Evolutionary conservation across 2,113 vertebrate genomes (phyloP), one percentile per base, ranked within the genome.

Genomic region (Trogon melanurus): DNA sequence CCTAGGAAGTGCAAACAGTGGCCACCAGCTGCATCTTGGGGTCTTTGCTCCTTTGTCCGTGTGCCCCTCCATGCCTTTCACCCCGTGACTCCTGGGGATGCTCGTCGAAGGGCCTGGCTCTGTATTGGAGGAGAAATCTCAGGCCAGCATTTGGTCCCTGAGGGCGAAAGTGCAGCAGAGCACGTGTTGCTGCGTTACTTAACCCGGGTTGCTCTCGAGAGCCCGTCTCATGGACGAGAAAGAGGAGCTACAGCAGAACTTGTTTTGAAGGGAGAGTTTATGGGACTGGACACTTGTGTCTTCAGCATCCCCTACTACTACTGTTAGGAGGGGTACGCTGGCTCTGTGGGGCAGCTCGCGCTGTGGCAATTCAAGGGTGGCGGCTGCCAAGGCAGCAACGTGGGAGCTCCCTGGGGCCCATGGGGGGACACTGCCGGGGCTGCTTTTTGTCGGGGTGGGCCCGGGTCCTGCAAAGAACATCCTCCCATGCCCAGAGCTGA

Each of bases 381-480:
- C 34, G 50, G 13, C 34, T 72, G 58, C 18, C n/a, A 50, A 88
- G 20, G 58, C 51, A 65, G 57, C 29, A 56, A 79, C 9, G 6
- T 8, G n/a, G 27, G 48, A 47, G 22, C 38, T 62, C 36, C 17
- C 48, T 57, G 25, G 23, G 22, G 34, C n/a, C 29, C 11, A 29
- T 0, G 3, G 0, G 6, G 48, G 23, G 3, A 71, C 29, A 6
- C 12, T 48, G 15, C n/a, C 29, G n/a, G 41, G n/a, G 13, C 6
- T 38, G 48, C 29, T 53, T 45, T 64, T 88, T 15, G 17, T 45
- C 12, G 17, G 4, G 29, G 30, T 25, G 3, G 2, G 0, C 8
- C 23, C 21, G 54, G 26, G 6, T 11, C 9, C 9, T 17, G 29
- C 9, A 13, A 6, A 25, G 44, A 29, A 65, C 34, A 34, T 48